Evolutionary conservation across 2,888 invertebrate genomes (phyloP), one percentile per base, ranked within the genome.

Genomic region (Xanthostigma xanthostigma): DNA sequence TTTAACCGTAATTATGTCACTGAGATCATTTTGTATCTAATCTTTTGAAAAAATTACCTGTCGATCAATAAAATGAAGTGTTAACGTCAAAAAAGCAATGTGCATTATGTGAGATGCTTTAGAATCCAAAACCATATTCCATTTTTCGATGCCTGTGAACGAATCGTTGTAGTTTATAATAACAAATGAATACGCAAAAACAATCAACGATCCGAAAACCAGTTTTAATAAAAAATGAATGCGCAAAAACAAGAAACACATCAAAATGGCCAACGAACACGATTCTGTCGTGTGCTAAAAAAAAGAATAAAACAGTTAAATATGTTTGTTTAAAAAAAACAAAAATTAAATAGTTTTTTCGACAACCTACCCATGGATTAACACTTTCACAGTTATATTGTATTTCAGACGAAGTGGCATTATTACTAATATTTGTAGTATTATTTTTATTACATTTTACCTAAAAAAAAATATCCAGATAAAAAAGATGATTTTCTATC

Each of bases 191-290:
- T 88, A 90, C 52, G 79, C 71, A 0, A 67, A 57, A 0, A 84
- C 75, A 60, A 85, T 79, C 1, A 72, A 60, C 1, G 76, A 63
- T 14, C 84, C 85, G 45, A 86, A 74, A 1, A 79, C 58, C 57
- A 90, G 75, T 71, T 94, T 94, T 45, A 92, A 69, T 55, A 85
- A 72, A 59, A 87, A 86, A 54, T 89, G 86, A 27, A 93, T 83
- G 58, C 90, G 76, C 46, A 92, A 77, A 65, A 93, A 94, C 8
- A 91, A 69, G 58, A 89, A 90, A 54, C 81, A 82, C 60, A 85
- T 75, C 13, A 81, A 66, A 54, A 82, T 69, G 0, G 78, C 75
- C 50, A 82, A 59, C 9, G 74, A 73, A 67, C 78, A 78, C 45
- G 77, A 76, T 65, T 84, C 80, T 1, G 86, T 82, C 59, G 86